phyloP scores from a whole-genome alignment of 2,797 vertebrate genomes.

The Rhynchotus rufescens region DNA sequence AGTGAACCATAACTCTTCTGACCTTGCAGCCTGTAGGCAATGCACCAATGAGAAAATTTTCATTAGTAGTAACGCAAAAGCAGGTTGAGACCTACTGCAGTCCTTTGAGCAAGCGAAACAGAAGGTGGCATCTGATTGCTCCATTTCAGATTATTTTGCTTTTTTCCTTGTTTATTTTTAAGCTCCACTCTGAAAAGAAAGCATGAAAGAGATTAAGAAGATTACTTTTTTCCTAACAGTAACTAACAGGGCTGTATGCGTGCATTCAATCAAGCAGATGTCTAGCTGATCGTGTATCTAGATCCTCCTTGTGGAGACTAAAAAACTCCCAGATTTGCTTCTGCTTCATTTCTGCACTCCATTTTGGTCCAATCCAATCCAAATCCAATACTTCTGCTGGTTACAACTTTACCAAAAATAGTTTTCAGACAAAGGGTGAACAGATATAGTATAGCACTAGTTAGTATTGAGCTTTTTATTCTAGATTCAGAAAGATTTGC shows the following conservation, averaged over 20 bases:
- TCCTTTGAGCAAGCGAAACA: background rate
- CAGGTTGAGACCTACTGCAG: background rate
- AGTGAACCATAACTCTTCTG: background rate
- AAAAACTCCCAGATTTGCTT: background rate
- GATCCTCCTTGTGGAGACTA: background rate
- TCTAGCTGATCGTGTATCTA: background rate
- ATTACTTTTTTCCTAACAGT: background rate
- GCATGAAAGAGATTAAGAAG: background rate
- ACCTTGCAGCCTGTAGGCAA: background rate
- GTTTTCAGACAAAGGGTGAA: background rate
- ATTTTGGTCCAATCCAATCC: background rate
- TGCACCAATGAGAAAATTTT: background rate
- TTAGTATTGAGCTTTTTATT: background rate
- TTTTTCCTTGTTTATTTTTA: background rate
- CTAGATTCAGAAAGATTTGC: background rate
- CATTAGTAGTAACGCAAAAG: background rate
- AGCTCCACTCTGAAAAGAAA: background rate
- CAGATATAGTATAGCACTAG: background rate
- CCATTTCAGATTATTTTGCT: background rate
- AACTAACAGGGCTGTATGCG: background rate
- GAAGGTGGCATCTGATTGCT: background rate
- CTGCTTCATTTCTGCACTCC: background rate
- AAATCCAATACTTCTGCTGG: background rate
- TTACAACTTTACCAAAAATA: background rate
- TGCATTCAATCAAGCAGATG: background rate